phyloP scores from a whole-genome alignment of 2,797 vertebrate species.

The Poeciliopsis paucimaculata region DNA sequence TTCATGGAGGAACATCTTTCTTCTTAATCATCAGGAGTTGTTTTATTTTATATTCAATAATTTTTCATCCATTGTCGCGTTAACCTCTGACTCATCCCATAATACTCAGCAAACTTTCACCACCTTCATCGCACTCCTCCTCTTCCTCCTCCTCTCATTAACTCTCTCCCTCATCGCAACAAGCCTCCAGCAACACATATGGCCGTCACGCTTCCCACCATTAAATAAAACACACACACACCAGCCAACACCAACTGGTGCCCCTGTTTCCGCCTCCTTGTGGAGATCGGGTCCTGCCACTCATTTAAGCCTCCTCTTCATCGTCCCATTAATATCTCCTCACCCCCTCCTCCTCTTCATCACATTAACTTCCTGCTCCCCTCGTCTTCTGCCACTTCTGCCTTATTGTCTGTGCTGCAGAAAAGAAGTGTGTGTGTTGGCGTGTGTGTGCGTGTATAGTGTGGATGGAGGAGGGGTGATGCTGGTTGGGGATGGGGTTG shows the following conservation, averaged over 20 bases:
- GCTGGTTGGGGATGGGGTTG: constrained; percentile 15
- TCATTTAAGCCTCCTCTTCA: constrained; percentile 36
- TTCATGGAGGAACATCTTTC: background rate
- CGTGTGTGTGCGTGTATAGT: constrained; percentile 18
- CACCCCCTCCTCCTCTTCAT: background rate
- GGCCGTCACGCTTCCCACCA: constrained; percentile 64
- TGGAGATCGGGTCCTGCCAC: constrained; percentile 32
- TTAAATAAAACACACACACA: constrained; percentile 69
- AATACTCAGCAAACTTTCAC: background rate
- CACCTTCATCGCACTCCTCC: background rate
- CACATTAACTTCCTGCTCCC: constrained; percentile 4
- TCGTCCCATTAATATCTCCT: background rate
- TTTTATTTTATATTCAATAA: background rate
- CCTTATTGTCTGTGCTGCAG: constrained; percentile 58
- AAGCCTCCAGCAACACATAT: constrained; percentile 73
- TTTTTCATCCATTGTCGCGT: background rate
- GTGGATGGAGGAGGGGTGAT: constrained; percentile 4
- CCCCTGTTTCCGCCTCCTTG: constrained; percentile 37
- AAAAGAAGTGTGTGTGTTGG: constrained; percentile 25
- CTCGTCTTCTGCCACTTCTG: constrained; percentile 11
- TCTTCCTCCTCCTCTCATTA: constrained; percentile 31
- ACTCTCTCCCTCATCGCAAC: constrained; percentile 9
- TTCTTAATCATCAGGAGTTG: background rate
- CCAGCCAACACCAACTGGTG: constrained; percentile 38
- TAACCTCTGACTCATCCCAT: background rate